phyloP scores from a whole-genome alignment of 2,888 invertebrate species.

The Tipula helvola region DNA sequence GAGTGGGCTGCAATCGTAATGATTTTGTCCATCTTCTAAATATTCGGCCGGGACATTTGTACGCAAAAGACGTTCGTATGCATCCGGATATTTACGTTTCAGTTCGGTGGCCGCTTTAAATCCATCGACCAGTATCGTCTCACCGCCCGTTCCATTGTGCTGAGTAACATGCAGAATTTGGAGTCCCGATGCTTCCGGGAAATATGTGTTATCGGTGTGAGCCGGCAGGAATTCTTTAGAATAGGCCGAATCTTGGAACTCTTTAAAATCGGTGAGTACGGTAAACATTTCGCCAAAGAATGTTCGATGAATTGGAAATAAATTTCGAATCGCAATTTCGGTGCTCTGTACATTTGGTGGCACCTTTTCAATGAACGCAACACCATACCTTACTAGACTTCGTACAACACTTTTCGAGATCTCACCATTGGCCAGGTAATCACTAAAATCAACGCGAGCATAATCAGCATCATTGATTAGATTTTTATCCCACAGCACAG shows the following conservation, averaged over 20 bases:
- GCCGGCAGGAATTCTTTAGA: constrained; percentile 50
- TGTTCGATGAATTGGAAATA: constrained; percentile 54
- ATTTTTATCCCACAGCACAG: constrained; percentile 40
- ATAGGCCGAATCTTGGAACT: constrained; percentile 62
- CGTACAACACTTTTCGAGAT: constrained; percentile 38
- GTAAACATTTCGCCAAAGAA: constrained; percentile 65
- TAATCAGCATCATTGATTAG: constrained; percentile 33
- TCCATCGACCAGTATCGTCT: constrained; percentile 63
- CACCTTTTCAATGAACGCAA: constrained; percentile 32
- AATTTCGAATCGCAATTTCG: constrained; percentile 38
- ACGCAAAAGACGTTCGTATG: constrained; percentile 45
- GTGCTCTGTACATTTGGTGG: constrained; percentile 30
- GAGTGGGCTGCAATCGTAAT: constrained; percentile 44
- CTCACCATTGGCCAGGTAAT: constrained; percentile 38
- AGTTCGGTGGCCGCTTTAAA: constrained; percentile 50
- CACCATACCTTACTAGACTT: constrained; percentile 29
- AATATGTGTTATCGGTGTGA: constrained; percentile 71
- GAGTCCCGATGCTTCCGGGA: constrained; percentile 56
- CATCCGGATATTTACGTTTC: constrained; percentile 38
- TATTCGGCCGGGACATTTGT: constrained; percentile 51
- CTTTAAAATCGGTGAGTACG: constrained; percentile 40
- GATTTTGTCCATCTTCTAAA: constrained; percentile 47
- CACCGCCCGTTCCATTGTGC: constrained; percentile 48
- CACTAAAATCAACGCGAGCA: constrained; percentile 33
- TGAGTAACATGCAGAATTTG: constrained; percentile 48